Conservation (phyloP, 2,113 vertebrate genomes). For the Perca flavescens region DNA sequence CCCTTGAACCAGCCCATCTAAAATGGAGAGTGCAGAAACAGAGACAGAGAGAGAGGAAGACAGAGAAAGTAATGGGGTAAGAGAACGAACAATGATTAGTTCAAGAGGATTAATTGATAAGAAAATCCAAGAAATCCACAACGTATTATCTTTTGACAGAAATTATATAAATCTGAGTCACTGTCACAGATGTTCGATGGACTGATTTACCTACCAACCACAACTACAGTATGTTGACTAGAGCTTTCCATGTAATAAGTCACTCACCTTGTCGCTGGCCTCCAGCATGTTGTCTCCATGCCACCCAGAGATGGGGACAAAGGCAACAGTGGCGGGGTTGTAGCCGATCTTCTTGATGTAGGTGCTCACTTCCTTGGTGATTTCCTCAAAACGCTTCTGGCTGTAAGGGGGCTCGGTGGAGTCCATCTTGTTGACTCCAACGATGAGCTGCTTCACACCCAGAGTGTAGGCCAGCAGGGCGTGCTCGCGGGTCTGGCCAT, state of each 20-base stretch:
- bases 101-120: background rate
- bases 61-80: too few relatives aligned
- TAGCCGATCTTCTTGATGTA: conserved; percentile 90
- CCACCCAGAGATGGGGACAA: conserved; percentile 88
- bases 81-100: background rate
- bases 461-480: conserved; percentile 86
- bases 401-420: conserved; percentile 87
- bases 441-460: conserved; percentile 87
- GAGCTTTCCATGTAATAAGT: background rate
- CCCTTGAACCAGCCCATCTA: conserved; percentile 90
- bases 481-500: conserved; percentile 88
- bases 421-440: conserved; percentile 89
- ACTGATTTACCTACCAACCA: background rate
- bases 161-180: background rate
- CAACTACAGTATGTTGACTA: background rate
- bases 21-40: background rate
- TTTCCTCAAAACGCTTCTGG: conserved; percentile 84
- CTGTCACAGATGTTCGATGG: background rate
- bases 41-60: background rate
- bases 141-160: background rate
- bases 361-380: conserved; percentile 86
- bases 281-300: conserved; percentile 88
- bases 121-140: background rate
- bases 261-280: conserved; percentile 67
- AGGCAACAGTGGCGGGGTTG: conserved; percentile 84